phyloP scores from a whole-genome alignment of 53 echinoderm and acorn worm genomes.

The Echinarachnius parma region DNA sequence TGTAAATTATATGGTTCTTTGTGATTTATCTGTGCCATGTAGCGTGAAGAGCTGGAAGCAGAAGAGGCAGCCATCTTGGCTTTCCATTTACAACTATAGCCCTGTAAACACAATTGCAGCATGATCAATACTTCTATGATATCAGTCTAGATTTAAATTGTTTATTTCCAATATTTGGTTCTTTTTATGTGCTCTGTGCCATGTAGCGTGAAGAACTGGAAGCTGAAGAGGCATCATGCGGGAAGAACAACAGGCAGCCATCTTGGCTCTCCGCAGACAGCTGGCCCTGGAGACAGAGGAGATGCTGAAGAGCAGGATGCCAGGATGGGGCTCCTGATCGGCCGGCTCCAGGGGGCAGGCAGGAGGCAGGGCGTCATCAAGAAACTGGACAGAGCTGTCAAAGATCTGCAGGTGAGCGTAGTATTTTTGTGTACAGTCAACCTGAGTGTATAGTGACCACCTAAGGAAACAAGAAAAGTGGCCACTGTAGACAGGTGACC shows the following conservation, averaged over 20 bases:
- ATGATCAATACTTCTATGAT: too few species aligned
- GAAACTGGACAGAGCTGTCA: constrained; percentile 89
- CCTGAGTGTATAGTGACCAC: too few species aligned
- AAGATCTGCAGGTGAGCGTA: constrained; percentile 74
- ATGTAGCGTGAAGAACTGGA: constrained; percentile 61
- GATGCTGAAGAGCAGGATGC: constrained; percentile 81
- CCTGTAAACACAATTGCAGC: too few species aligned
- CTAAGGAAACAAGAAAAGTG: too few species aligned
- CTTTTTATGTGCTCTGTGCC: neutral
- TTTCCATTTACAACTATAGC: too few species aligned
- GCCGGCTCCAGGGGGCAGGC: constrained; percentile 86
- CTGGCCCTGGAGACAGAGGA: constrained; percentile 74
- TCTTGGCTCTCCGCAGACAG: constrained; percentile 60
- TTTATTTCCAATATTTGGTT: too few species aligned
- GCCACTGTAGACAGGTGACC: too few species aligned
- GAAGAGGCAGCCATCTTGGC: constrained; percentile 63
- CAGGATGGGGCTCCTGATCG: constrained; percentile 76
- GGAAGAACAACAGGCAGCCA: constrained; percentile 60
- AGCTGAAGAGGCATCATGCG: constrained; percentile 53
- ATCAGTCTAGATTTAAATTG: too few species aligned
- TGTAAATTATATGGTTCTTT: too few species aligned
- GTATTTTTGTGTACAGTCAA: too few species aligned
- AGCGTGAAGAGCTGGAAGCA: constrained; percentile 59
- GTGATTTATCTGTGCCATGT: neutral
- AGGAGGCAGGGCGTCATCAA: constrained; percentile 85